phyloP scores from a whole-genome alignment of 1,140 invertebrate species.

The Mactra quadrangularis region DNA sequence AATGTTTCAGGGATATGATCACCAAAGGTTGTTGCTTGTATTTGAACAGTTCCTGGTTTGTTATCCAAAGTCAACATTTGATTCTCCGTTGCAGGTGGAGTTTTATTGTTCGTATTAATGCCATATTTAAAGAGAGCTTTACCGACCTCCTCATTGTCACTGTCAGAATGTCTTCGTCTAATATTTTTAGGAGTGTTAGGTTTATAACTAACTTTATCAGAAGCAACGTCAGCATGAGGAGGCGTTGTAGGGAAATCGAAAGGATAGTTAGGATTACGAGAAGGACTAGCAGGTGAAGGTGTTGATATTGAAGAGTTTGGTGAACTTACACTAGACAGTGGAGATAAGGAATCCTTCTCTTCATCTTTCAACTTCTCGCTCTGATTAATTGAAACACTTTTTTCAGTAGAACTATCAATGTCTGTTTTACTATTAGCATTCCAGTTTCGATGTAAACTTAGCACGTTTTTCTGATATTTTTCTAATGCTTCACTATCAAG shows the following conservation, averaged over 20 bases:
- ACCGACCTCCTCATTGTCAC: conserved; percentile 78
- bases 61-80: conserved; percentile 40
- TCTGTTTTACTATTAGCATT: conserved; percentile 9
- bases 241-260: conserved; percentile 69
- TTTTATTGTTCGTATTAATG: conserved; percentile 67
- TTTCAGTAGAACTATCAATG: conserved; percentile 1
- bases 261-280: conserved; percentile 49
- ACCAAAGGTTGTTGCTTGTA: conserved; percentile 70
- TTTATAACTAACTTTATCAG: conserved; percentile 82
- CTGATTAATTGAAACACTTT: background rate
- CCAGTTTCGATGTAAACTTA: conserved; percentile 46
- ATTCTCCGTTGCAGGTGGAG: conserved; percentile 62
- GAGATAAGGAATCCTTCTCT: conserved; percentile 55
- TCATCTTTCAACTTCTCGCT: conserved; percentile 39
- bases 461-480: conserved; percentile 76
- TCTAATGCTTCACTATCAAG: conserved; percentile 75
- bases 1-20: conserved; percentile 71
- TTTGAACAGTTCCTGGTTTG: conserved; percentile 55
- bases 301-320: conserved; percentile 52
- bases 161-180: conserved; percentile 78
- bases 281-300: conserved; percentile 43
- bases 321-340: conserved; percentile 57
- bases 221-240: conserved; percentile 76
- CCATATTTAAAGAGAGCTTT: conserved; percentile 72
- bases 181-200: conserved; percentile 78